These are phyloP conservation scores for Drosophila setosimentum DNA, from an alignment of 2,888 invertebrate species.

Conservation along the genomic window DNA sequence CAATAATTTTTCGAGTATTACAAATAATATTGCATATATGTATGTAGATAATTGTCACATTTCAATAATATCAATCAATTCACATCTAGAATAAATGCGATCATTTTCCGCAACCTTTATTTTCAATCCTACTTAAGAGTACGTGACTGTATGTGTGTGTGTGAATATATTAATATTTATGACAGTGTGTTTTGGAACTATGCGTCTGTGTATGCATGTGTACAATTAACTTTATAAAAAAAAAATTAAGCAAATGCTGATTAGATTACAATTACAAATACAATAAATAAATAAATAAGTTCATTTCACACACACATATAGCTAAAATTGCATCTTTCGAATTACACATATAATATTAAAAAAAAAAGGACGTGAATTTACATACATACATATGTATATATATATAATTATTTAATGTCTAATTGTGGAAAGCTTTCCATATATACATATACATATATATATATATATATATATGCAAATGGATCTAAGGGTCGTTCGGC, in stretches of 20 bases:
- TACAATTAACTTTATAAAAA: constrained; percentile 39
- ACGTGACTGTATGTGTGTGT: constrained; percentile 17
- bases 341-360: constrained; percentile 24
- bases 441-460: neutral
- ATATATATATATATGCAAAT: constrained; percentile 33
- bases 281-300: constrained; percentile 34
- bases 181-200: constrained; percentile 24
- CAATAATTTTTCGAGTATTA: constrained; percentile 53
- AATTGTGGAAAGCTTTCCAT: constrained; percentile 21
- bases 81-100: constrained; percentile 27
- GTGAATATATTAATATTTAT: constrained; percentile 3
- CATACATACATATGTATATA: constrained; percentile 20
- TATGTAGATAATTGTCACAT: constrained; percentile 23
- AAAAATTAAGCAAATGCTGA: constrained; percentile 27
- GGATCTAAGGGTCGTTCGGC: constrained; percentile 33
- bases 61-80: constrained; percentile 28
- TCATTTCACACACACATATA: constrained; percentile 47
- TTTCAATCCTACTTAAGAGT: constrained; percentile 53
- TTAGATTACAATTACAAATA: constrained; percentile 41
- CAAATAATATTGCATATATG: constrained; percentile 61
- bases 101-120: constrained; percentile 18
- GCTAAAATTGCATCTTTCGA: constrained; percentile 57
- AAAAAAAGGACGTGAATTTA: constrained; percentile 32
- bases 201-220: constrained; percentile 17
- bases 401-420: constrained; percentile 29